A percentile compares a stretch with the other conserved stretches of the same genome.
Evolutionary conservation across 1,140 invertebrate genomes (phyloP).

Genomic region (Steinernema feltiae): DNA sequence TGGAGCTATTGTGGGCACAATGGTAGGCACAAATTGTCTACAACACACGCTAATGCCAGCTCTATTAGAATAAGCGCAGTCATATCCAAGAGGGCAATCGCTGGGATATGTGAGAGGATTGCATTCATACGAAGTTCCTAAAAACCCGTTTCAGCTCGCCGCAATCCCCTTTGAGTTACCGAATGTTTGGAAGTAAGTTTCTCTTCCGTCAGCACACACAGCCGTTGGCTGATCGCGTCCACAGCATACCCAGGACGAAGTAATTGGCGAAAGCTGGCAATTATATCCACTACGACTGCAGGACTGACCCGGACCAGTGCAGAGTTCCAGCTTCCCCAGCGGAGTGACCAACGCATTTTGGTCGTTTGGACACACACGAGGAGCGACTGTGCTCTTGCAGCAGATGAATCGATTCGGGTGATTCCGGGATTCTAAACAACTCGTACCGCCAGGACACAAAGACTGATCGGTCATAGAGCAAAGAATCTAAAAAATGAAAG

Average conservation of each 20-base stretch:
- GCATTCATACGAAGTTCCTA: constrained; percentile 23
- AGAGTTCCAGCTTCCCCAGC: neutral
- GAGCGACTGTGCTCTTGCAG: constrained; percentile 30
- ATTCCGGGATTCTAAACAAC: constrained; percentile 42
- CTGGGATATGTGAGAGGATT: neutral
- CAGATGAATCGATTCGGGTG: constrained; percentile 39
- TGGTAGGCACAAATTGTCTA: neutral
- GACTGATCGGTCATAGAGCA: constrained; percentile 36
- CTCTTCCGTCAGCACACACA: constrained; percentile 23
- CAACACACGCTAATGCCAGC: constrained; percentile 22
- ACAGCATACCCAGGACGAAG: neutral
- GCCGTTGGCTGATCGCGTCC: neutral
- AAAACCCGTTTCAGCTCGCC: neutral
- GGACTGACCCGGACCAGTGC: constrained; percentile 6
- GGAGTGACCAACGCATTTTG: constrained; percentile 40
- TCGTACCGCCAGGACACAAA: constrained; percentile 37
- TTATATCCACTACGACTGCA: constrained; percentile 7
- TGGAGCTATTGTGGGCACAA: neutral
- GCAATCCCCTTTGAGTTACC: neutral
- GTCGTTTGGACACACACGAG: constrained; percentile 42
- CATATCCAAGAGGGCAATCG: constrained; percentile 25
- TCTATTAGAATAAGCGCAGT: constrained; percentile 22
- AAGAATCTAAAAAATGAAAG: constrained; percentile 29
- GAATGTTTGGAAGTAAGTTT: constrained; percentile 20
- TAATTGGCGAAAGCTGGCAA: neutral